These are phyloP conservation scores for Phthorimaea operculella DNA, from an alignment of 1,140 invertebrate species.

Conservation along the genomic window DNA sequence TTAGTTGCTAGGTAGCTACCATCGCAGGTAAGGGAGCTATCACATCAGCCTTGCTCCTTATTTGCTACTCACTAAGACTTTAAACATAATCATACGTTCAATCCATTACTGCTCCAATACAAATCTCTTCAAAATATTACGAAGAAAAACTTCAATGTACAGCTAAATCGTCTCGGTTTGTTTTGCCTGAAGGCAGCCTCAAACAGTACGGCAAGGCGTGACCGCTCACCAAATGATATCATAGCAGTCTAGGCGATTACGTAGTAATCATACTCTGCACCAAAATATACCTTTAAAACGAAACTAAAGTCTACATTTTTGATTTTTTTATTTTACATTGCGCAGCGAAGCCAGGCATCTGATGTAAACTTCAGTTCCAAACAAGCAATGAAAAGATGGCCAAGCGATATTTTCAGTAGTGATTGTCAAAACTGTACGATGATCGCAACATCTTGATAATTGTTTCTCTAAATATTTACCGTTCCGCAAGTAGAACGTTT, in stretches of 20 bases:
- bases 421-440: conserved; percentile 27
- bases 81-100: too few species aligned
- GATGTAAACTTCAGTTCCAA: conserved; percentile 1
- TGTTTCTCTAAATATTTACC: conserved; percentile 59
- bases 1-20: too few species aligned
- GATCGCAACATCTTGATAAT: conserved; percentile 51
- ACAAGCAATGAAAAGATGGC: conserved; percentile 18
- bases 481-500: conserved; percentile 24
- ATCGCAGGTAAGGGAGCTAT: too few species aligned
- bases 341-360: neutral
- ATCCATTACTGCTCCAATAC: too few species aligned
- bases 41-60: too few species aligned
- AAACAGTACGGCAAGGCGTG: conserved; percentile 20
- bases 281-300: neutral
- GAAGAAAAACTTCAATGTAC: too few species aligned
- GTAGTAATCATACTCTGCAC: conserved; percentile 46
- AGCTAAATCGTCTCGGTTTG: too few species aligned
- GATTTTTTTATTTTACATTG: conserved; percentile 17
- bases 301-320: neutral
- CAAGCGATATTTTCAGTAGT: conserved; percentile 3
- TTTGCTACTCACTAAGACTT: too few species aligned
- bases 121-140: too few species aligned
- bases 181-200: too few species aligned
- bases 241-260: conserved; percentile 48
- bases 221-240: conserved; percentile 53